phyloP scores from a whole-genome alignment of 2,113 vertebrate species.

The Fregata magnificens region DNA sequence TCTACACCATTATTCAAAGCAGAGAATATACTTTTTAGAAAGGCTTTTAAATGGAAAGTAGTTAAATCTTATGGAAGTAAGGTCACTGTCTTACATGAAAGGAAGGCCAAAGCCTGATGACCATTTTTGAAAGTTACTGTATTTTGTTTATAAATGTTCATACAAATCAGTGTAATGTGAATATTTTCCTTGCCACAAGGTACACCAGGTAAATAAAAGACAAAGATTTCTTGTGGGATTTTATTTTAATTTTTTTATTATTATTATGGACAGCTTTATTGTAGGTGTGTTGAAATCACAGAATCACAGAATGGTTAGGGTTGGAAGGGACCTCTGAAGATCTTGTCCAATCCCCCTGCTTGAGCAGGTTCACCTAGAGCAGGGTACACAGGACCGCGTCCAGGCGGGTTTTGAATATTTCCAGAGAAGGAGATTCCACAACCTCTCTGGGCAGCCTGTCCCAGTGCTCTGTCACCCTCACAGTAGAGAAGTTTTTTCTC shows the following conservation, averaged over 20 bases:
- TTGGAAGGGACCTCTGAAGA: too few species aligned
- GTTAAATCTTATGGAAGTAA: neutral
- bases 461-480: too few species aligned
- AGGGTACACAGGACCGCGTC: too few species aligned
- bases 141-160: neutral
- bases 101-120: neutral
- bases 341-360: too few species aligned
- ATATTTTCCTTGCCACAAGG: neutral
- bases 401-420: too few species aligned
- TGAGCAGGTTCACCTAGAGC: too few species aligned
- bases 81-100: neutral
- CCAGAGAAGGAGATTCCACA: too few species aligned
- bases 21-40: neutral
- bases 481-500: too few species aligned
- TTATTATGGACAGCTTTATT: neutral
- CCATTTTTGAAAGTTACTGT: neutral
- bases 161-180: neutral
- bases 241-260: neutral
- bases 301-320: too few species aligned
- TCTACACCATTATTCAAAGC: neutral
- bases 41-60: neutral
- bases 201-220: neutral
- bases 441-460: too few species aligned
- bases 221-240: neutral
- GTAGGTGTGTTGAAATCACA: neutral